These are phyloP conservation scores for Rhagium mordax DNA, from an alignment of 2,888 invertebrate genomes.

Conservation along the genomic window DNA sequence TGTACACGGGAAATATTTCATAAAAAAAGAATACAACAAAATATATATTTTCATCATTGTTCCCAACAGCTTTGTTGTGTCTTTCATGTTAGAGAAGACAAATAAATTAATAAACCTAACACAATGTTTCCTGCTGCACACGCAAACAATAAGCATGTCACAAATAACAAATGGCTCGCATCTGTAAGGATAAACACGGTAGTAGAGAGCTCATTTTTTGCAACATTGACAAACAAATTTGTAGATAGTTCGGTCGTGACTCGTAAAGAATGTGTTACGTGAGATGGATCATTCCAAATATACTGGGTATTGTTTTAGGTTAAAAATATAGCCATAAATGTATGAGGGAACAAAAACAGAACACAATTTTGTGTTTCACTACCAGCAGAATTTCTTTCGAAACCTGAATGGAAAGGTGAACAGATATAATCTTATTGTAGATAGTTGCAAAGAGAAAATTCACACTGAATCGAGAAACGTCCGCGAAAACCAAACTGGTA, in stretches of 20 bases:
- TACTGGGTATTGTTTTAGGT: neutral
- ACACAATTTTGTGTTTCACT: too few species aligned
- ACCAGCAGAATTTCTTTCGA: too few species aligned
- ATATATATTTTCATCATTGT: conserved; percentile 36
- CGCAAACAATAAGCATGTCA: conserved; percentile 46
- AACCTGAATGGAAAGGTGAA: too few species aligned
- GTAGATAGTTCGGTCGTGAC: neutral
- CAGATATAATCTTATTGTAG: too few species aligned
- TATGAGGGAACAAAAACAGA: too few species aligned
- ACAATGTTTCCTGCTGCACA: conserved; percentile 39
- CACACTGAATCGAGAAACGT: too few species aligned
- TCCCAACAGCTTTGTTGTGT: conserved; percentile 37
- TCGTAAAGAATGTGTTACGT: neutral
- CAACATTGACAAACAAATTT: conserved; percentile 23
- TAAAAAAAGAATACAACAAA: conserved; percentile 3
- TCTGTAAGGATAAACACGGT: conserved; percentile 14
- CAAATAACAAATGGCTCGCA: conserved; percentile 40
- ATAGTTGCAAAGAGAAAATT: too few species aligned
- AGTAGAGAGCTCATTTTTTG: conserved; percentile 16
- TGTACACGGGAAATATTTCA: conserved; percentile 1
- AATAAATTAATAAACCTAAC: conserved; percentile 47
- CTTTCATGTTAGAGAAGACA: conserved; percentile 38
- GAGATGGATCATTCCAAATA: neutral
- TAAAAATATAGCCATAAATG: neutral
- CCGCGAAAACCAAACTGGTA: too few species aligned